Base-by-base conservation (phyloP, 2,888 invertebrate genomes). In the Plusia festucae region DNA sequence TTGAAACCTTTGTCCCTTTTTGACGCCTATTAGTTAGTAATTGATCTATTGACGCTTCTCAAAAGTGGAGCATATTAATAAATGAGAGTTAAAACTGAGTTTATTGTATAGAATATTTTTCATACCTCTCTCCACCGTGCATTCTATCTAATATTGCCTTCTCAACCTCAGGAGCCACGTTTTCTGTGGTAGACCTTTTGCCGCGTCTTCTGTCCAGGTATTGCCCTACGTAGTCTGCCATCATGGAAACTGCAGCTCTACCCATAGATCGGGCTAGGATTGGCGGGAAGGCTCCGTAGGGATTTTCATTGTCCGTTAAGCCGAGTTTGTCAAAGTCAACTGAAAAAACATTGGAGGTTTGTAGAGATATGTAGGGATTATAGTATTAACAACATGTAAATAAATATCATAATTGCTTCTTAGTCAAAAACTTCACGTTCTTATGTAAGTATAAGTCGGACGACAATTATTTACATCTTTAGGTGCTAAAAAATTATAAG, bases 301-400 rank as follows among this genome's bases (percentile, higher is more conserved):
- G 98, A 91, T 98, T 98, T 87, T 98, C 97, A 87, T 98, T 98
- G 87, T 98, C 98, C n/a, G 98, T 98, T 79, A 98, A 89, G 15
- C 98, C 98, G 75, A 98, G 91, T 88, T 97, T 97, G 90, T 98
- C 97, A 87, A 98, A 98, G 85, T 98, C 97, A 89, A 98, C 98
- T 98, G 94, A 44, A 88, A 90, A 20, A 34, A 46, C 34, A 24
- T 53, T 16, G 52, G 0, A 54, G 27, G 13, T 2, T 24, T 34
- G 2, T 9, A 30, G 8, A 27, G 27, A 27, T 27, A 8, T 27
- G 8, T 27, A 27, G 27, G 27, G 27, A 7, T 27, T 8, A 27
- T 27, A 27, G 27, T 27, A 27, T 27, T 27, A 7, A 30, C 30
- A 7, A 30, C 9, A 9, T 30, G 9, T 9, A 7, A 30, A 30